Evolutionary conservation across 1,140 invertebrate genomes (phyloP).

Genomic region (Lordiphosa stackelbergi): DNA sequence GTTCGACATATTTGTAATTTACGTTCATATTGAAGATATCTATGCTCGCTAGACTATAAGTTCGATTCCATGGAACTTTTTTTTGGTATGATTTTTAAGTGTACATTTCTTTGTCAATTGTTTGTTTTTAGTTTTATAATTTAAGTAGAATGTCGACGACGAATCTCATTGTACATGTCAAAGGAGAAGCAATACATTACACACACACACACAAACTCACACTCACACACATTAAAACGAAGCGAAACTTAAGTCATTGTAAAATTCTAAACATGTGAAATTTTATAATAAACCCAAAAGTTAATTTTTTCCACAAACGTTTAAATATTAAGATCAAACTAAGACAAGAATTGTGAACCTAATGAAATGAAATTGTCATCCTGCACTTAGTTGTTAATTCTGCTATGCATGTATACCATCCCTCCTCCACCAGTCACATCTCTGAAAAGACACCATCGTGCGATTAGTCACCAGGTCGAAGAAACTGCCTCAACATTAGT

Average conservation of each 20-base stretch:
- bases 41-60: constrained; percentile 56
- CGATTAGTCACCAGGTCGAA: constrained; percentile 20
- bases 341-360: constrained; percentile 18
- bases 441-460: constrained; percentile 17
- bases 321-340: constrained; percentile 41
- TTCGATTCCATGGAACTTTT: constrained; percentile 21
- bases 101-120: constrained; percentile 61
- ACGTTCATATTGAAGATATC: constrained; percentile 41
- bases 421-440: constrained; percentile 13
- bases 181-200: constrained; percentile 35
- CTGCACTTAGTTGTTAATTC: constrained; percentile 59
- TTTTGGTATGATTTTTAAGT: constrained; percentile 4
- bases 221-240: constrained; percentile 38
- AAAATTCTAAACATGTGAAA: constrained; percentile 59
- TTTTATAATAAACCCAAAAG: constrained; percentile 61
- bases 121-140: constrained; percentile 55
- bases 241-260: constrained; percentile 49
- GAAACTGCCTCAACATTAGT: constrained; percentile 25
- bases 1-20: constrained; percentile 56
- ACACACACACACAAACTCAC: constrained; percentile 29
- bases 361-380: constrained; percentile 29
- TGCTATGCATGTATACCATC: constrained; percentile 50
- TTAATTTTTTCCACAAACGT: constrained; percentile 17
- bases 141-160: constrained; percentile 59
- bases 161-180: constrained; percentile 58